Conservation (phyloP, 2,888 invertebrate species). For the Pilophorus perplexus region DNA sequence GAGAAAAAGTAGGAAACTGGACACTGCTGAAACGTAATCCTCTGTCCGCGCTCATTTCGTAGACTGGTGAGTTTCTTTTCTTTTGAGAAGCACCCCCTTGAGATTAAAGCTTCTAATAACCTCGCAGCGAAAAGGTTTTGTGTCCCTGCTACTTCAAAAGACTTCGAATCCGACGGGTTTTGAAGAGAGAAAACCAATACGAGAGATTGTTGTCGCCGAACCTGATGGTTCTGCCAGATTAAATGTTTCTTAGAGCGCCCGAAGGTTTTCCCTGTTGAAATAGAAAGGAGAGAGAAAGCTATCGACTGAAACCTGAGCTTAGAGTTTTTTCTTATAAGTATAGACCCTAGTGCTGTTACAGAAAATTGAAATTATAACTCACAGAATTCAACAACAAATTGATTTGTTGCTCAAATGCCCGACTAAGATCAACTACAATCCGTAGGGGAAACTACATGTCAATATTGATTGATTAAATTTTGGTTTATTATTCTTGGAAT, state of each 20-base stretch:
- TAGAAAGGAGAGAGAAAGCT: not conserved
- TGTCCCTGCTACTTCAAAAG: conserved; percentile 11
- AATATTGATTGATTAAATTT: too few species aligned
- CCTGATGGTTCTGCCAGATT: not conserved
- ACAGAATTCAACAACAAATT: too few species aligned
- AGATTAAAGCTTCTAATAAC: conserved; percentile 20
- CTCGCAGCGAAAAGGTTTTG: conserved; percentile 5
- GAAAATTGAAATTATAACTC: too few species aligned
- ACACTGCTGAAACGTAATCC: conserved; percentile 17
- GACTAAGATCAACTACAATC: not conserved
- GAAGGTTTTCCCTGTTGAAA: not conserved
- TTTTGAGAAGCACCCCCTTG: conserved; percentile 1
- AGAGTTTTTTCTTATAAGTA: too few species aligned
- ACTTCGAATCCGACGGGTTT: not conserved
- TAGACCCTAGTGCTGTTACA: too few species aligned
- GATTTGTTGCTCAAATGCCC: too few species aligned
- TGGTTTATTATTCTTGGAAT: too few species aligned
- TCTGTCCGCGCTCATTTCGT: conserved; percentile 1
- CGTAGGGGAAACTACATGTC: not conserved
- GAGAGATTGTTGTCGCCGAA: not conserved
- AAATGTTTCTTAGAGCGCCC: conserved; percentile 8
- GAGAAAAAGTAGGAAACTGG: conserved; percentile 3
- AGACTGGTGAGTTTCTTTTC: not conserved
- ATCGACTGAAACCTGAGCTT: too few species aligned
- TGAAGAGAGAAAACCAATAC: conserved; percentile 2